phyloP scores from a whole-genome alignment of 2,113 vertebrate species.

The Caranx ignobilis region DNA sequence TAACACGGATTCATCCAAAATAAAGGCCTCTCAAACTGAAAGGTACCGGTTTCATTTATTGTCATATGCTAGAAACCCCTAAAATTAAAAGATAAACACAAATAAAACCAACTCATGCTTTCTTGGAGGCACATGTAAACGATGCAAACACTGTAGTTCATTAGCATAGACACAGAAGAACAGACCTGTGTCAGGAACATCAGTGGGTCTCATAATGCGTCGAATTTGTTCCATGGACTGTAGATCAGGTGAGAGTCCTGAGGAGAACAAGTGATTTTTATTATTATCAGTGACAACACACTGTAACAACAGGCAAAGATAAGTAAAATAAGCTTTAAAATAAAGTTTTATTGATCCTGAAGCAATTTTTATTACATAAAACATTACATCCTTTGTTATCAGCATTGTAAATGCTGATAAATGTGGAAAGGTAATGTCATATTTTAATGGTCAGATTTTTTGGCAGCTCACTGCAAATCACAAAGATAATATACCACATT shows the following conservation, averaged over 20 bases:
- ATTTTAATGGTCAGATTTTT: neutral
- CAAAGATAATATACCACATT: neutral
- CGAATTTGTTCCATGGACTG: conserved; percentile 97
- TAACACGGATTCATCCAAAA: neutral
- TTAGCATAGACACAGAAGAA: neutral
- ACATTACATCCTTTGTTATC: neutral
- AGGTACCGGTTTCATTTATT: too few relatives aligned
- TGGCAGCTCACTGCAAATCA: neutral
- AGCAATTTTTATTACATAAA: neutral
- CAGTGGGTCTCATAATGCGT: conserved; percentile 97
- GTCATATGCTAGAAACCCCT: too few relatives aligned
- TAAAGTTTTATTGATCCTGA: neutral
- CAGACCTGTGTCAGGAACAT: conserved; percentile 95
- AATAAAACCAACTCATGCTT: neutral
- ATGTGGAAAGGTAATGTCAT: neutral
- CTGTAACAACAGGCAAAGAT: too few relatives aligned
- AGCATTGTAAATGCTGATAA: too few relatives aligned
- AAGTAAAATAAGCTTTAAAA: neutral
- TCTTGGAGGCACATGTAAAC: neutral
- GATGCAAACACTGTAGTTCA: neutral
- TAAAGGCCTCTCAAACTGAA: neutral
- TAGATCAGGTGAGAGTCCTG: conserved; percentile 94
- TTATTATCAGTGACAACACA: neutral
- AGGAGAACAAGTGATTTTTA: neutral
- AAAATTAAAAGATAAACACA: too few relatives aligned